Evolutionary conservation across 2,888 invertebrate species (phyloP).

Genomic region (Eupsilia transversa): DNA sequence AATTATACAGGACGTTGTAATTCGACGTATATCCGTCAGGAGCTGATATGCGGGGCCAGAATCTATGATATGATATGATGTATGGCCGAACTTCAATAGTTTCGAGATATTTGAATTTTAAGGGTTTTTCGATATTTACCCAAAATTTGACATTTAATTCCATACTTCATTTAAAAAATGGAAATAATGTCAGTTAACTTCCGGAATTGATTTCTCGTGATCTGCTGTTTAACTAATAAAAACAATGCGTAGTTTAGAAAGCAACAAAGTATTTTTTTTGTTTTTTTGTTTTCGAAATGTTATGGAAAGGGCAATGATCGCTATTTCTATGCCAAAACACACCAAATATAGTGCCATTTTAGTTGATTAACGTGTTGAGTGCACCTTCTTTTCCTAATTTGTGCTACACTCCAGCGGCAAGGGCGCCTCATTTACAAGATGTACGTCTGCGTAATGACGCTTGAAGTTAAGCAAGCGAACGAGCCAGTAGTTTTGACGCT

Average conservation of each 20-base stretch:
- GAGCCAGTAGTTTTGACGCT: slow-evolving; percentile 69
- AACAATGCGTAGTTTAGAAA: not conserved
- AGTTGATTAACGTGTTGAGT: not conserved
- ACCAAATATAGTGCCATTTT: too few relatives aligned
- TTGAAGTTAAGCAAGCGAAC: slow-evolving; percentile 72
- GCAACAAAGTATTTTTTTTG: not conserved
- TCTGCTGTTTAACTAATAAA: not conserved
- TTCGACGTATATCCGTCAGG: too few relatives aligned
- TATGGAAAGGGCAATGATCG: too few relatives aligned
- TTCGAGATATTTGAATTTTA: too few relatives aligned
- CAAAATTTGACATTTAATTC: too few relatives aligned
- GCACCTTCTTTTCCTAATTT: slow-evolving; percentile 25
- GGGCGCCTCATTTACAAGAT: slow-evolving; percentile 63
- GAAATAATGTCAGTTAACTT: not conserved
- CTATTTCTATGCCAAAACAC: not conserved
- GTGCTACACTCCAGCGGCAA: slow-evolving; percentile 36
- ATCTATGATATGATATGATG: too few relatives aligned
- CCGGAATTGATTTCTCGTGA: not conserved
- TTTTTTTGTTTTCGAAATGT: not conserved
- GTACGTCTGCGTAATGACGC: slow-evolving; percentile 73
- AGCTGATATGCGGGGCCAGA: too few relatives aligned
- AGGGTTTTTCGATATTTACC: too few relatives aligned
- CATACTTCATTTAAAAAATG: not conserved
- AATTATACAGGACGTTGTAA: too few relatives aligned
- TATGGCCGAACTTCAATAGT: too few relatives aligned